These are phyloP conservation scores for Galeopterus variegatus DNA, from an alignment of 2,113 vertebrate species.

Conservation along the genomic window DNA sequence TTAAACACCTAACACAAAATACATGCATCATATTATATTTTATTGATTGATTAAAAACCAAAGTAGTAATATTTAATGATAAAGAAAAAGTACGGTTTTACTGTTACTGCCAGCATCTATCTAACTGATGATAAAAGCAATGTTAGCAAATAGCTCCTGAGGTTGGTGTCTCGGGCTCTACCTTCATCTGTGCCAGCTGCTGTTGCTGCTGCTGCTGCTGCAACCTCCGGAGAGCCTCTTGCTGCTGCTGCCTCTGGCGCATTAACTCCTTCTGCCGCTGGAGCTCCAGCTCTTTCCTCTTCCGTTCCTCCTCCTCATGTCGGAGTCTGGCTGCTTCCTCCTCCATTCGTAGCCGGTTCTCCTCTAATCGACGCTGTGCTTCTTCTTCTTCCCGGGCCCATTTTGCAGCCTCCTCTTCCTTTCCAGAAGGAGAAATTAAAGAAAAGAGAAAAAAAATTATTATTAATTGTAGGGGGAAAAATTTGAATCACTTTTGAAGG, in stretches of 20 bases:
- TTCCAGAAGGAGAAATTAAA: constrained; percentile 85
- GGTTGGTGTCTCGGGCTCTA: constrained; percentile 45
- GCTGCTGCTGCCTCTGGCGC: constrained; percentile 93
- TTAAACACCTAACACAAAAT: neutral
- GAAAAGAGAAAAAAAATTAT: neutral
- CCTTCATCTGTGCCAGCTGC: constrained; percentile 99
- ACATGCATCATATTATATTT: neutral
- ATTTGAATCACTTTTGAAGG: neutral
- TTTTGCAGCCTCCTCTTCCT: constrained; percentile 94
- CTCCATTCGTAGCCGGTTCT: constrained; percentile 92
- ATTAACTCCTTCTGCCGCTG: constrained; percentile 92
- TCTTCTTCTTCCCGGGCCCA: constrained; percentile 90
- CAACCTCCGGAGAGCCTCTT: constrained; percentile 95
- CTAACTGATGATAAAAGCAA: no score
- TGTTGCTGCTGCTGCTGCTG: constrained; percentile 98
- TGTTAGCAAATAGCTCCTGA: accelerated
- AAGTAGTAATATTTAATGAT: neutral
- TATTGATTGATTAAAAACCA: neutral
- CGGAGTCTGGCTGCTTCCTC: constrained; percentile 94
- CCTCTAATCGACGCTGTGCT: constrained; percentile 94
- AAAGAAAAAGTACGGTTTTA: neutral
- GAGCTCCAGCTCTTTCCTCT: constrained; percentile 91
- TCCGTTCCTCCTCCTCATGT: constrained; percentile 93
- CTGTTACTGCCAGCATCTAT: neutral
- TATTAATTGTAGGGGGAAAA: neutral